These are phyloP conservation scores for Otolemur crassicaudatus DNA, from an alignment of 2,797 vertebrate genomes.

Conservation along the genomic window DNA sequence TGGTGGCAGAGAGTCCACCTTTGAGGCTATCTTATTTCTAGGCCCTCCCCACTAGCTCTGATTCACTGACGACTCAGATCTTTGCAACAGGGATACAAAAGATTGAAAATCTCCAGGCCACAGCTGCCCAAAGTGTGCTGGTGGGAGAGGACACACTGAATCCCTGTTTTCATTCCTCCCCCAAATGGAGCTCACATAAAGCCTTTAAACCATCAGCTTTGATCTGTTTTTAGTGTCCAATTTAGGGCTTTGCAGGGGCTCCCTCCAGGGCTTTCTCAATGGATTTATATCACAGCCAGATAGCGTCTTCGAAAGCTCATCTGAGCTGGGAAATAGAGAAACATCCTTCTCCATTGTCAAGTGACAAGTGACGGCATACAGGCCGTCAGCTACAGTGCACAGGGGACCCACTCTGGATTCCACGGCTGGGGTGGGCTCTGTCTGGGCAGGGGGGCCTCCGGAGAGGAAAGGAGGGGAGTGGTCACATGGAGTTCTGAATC, in stretches of 20 bases:
- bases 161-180: slow-evolving; percentile 77
- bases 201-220: slow-evolving; percentile 87
- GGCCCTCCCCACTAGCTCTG: not conserved
- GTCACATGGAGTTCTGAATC: not conserved
- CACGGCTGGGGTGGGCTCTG: not conserved
- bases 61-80: slow-evolving; percentile 47
- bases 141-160: slow-evolving; percentile 68
- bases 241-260: slow-evolving; percentile 85
- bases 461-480: not conserved
- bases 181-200: slow-evolving; percentile 83
- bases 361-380: slow-evolving; percentile 61
- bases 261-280: slow-evolving; percentile 80
- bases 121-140: slow-evolving; percentile 64
- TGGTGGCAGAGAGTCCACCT: not conserved
- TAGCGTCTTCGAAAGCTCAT: slow-evolving; percentile 59
- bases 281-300: slow-evolving; percentile 82
- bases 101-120: slow-evolving; percentile 72
- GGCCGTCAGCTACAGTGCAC: not conserved
- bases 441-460: not conserved
- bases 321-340: slow-evolving; percentile 74
- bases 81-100: slow-evolving; percentile 57
- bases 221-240: slow-evolving; percentile 88
- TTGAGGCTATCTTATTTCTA: not conserved
- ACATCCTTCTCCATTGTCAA: slow-evolving; percentile 69
- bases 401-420: not conserved